Base-by-base conservation (phyloP, 1,140 invertebrate species). In the Trachelipus rathkii region DNA sequence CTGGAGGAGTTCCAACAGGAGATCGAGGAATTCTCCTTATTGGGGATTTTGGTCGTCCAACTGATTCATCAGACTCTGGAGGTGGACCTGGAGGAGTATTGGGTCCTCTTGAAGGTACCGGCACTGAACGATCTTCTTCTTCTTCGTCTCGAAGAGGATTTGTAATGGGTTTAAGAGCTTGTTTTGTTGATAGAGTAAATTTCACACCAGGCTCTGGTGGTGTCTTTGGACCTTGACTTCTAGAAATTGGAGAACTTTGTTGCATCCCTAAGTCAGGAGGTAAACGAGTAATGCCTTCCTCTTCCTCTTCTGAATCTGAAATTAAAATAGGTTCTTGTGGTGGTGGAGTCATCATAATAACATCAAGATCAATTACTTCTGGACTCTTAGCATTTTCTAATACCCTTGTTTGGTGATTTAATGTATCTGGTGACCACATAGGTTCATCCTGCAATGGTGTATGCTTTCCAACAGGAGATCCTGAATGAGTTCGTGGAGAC, bases 331-430 rank as follows among this genome's bases (percentile, higher is more conserved):
- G 88, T 82, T 93, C 91, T 74, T 90, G 88, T 0, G 92, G 92
- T 19, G 92, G 92, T 0, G 91, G 91, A 8, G 90, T 91, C 45
- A 81, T 81, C 73, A 78, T 77, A 46, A 79, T 81, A 73, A 90
- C 88, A 82, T 93, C 92, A 71, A 95, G 85, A 85, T 95, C 93
- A 73, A 94, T 94, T 46, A 94, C 92, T 4, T 92, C 92, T 15
- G 92, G 92, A 84, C 91, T 92, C 60, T 81, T 81, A 24, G 70
- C 60, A 23, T 73, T 45, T 43, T 78, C 75, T 45, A 72, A 75
- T 44, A 74, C 71, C 23, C 44, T 72, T 11, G 74, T 72, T 66
- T 43, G 44, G 23, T 77, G 73, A 46, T 75, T 71, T 66, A 78
- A 46, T n/a, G 44, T 46, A 44, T 76, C 74, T 3, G 78, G 78